Base-by-base conservation (phyloP, 2,888 invertebrate genomes). In the Tachystola acroxantha region DNA sequence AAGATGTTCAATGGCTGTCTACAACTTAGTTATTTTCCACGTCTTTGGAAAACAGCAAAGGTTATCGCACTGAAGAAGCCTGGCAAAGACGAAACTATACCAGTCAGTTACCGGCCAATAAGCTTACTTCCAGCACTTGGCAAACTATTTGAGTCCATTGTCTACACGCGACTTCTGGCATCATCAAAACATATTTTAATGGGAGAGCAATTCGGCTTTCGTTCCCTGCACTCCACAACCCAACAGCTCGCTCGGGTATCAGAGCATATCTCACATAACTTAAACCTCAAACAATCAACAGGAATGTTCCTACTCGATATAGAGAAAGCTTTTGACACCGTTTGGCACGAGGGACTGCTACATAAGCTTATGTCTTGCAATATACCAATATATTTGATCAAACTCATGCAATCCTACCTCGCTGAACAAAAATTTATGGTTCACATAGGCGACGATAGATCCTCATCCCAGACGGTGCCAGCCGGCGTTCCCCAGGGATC, bases 201-300 rank as follows among this genome's bases (percentile, higher is more conserved):
- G 7, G 5, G 36, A 12, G 40, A 42, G 27, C 40, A 42, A 32
- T 45, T 42, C 32, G 45, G 45, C 1, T 45, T 45, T 27, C 29
- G 42, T 0, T 1, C 11, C 0, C 0, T 10, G 1, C 44, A 44
- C 10, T 44, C 44, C 2, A 41, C 44, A 2, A 28, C 14, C 3
- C 34, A 36, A 2, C 40, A 44, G 20, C 24, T 41, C 9, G 32
- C 39, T 11, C 32, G 40, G 32, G 38, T 44, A 1, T 2, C 39
- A 2, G 39, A 41, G 24, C 27, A 36, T 14, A 25, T 29, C 10
- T 29, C 40, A 6, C 39, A 40, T 11, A 10, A 37, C 13, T 11
- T 39, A 12, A 40, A 41, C 9, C 9, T 27, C 2, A 19, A 35
- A 1, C 9, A 39, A 7, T 34, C 35, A 2, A 44, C 41, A 1